Evolutionary conservation across 2,113 vertebrate species (phyloP), one percentile per base, ranked within the genome.

Genomic region (Channa maculata): DNA sequence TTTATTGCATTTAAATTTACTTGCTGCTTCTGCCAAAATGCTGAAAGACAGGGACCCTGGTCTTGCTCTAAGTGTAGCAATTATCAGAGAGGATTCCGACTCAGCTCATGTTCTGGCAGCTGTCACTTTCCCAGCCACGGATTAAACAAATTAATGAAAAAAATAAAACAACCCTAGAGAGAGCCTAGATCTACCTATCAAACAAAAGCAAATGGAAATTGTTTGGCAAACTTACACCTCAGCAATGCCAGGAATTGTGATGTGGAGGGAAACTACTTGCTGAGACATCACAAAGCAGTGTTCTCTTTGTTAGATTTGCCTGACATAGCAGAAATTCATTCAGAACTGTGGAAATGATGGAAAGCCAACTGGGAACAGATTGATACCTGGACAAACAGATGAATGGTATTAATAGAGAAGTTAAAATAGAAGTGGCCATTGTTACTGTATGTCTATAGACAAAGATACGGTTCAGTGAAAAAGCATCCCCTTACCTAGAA

Each of bases 1-100:
- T 92, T 92, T 86, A 91, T 92, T 93, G 90, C 85, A 88, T 88
- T 91, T 92, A 83, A 88, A 91, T 92, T 90, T 87, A 65, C 69
- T 83, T 41, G 73, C 82, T 82, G 52, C 59, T 69, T 15, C 74
- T 90, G 90, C 92, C 91, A 92, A 82, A 84, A 62, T 48, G 68
- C 78, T 72, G 79, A 83, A 82, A 89, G 82, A 84, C 80, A 53
- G 82, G 84, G 77, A 66, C 77, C 70, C 75, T 76, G 70, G 69
- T 84, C 65, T 41, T 65, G 41, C 76, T 86, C 78, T 71, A 54
- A 78, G 87, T 65, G 61, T 68, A 65, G 80, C 73, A 83, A 75
- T 83, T 77, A 88, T 80, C 76, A 75, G 52, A 15, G 43, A 87
- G 71, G 58, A 86, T 83, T 80, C 80, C 69, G 77, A 65, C 77